Evolutionary conservation across 2,113 vertebrate genomes (phyloP), one percentile per base, ranked within the genome.

Genomic region (Myiozetetes cayanensis): DNA sequence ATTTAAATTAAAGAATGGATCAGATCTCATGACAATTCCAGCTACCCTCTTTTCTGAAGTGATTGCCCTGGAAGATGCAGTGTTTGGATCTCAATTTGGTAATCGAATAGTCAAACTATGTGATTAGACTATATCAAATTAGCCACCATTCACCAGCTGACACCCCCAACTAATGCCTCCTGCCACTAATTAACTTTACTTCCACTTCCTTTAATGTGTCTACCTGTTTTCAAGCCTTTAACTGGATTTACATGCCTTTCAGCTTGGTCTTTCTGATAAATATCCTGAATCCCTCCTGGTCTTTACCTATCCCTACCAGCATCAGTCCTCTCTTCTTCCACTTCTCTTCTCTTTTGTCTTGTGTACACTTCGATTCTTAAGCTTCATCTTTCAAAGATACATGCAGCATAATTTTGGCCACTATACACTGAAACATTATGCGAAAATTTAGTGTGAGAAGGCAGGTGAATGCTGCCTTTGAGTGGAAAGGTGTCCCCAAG

Each of bases 151-250:
- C 83, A 89, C 86, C 84, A 94, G 73, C 88, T 97, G 93, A 96
- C 58, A 90, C 90, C 49, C 52, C 39, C 66, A 92, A 43, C 86
- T 90, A 90, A 90, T 88, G 86, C 27, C 61, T 93, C 19, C 70
- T 88, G 66, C 56, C 80, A 81, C 83, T 95, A 96, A 95, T 82
- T 95, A n/a, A 95, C 92, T 97, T 96, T 96, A 76, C 90, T 92
- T 87, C 90, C 76, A 96, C 88, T 96, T 90, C 31, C 90, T 94
- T 92, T 93, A 94, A 96, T 96, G 53, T 62, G 43, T 43, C 49
- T 94, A 92, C 86, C 73, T 90, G 52, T 90, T 93, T 92, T 93
- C 73, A 94, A 72, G 76, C 56, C 72, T 65, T 83, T 96, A 97
- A 93, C 70, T 93, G 92, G 94, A 94, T 96, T 96, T 92, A 90